Base-by-base conservation (phyloP, 2,797 vertebrate species). In the Eidolon dupreanum region DNA sequence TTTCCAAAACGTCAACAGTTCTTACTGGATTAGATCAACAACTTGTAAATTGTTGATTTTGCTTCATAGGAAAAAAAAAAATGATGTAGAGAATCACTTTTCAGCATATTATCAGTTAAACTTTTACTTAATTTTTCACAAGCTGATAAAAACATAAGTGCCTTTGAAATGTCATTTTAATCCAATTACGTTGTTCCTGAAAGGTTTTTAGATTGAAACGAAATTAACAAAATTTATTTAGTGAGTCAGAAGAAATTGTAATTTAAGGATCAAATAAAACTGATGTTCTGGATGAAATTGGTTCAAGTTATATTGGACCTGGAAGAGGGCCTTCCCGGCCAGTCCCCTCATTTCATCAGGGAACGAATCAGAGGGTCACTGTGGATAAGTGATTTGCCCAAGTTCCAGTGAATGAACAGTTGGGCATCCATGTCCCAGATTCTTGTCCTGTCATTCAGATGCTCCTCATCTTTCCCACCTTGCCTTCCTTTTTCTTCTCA, bases 11-110 rank as follows among this genome's bases (percentile, higher is more conserved):
- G 28, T 61, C 57, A 84, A 17, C 49, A 53, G 12, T 83, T 41
- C 26, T 19, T 83, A 61, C 78, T 82, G 38, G 22, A 68, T 73
- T 70, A 66, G 87, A 59, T 71, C 59, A 53, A 15, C 61, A 79
- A 3, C 26, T 93, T 86, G 55, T 57, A 79, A 79, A 75, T 79
- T 94, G 57, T 88, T 86, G 89, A 31, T 84, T 85, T 94, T 65
- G 41, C 41, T 85, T 92, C 55, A 71, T 49, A 20, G 61, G 55
- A 13, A 3, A 53, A 81, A 33, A 63, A 63, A 82, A 61, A 49
- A 8, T 51, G 11, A 17, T 55, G n/a, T 71, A 73, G 87, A 94
- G 90, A 87, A 70, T 71, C n/a, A 41, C 49, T 41, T 86, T 88
- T 91, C 26, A 43, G 70, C 24, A 3, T 77, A 8, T 79, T 70